Evolutionary conservation across 2,888 invertebrate genomes (phyloP), one percentile per base, ranked within the genome.

Genomic region (Anarsia innoxiella): DNA sequence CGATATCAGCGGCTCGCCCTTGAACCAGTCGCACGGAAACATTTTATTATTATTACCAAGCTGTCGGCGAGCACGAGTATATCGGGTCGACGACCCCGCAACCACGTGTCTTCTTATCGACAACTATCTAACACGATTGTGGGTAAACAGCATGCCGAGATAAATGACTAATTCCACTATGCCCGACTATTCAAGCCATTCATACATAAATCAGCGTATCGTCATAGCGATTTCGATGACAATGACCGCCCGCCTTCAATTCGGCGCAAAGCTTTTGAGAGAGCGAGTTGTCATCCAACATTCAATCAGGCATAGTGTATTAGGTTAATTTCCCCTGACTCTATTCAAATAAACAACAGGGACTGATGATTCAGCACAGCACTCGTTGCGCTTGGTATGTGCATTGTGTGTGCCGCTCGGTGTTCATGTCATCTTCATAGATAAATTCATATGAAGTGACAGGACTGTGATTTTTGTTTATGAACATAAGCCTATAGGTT

Each of bases 11-110:
- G 83, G 77, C 67, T 80, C 84, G 84, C 84, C 84, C 84, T 84
- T 84, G 84, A 84, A 83, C 84, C 84, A 84, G 78, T 83, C 83
- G 82, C 82, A 82, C 83, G 84, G 83, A 83, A 84, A 84, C 83
- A 82, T 84, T 84, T 84, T 83, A 84, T 84, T 84, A 84, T 84
- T 83, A 84, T 83, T 84, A 84, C 80, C 74, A 70, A 79, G 82
- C 82, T 82, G 80, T 82, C 83, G 83, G 83, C 79, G 82, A 76
- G 77, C 80, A 74, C 78, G 80, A 82, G 83, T 80, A 76, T 72
- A 73, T 74, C 74, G 79, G 83, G 83, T 83, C 84, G 78, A 55
- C 83, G 83, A 84, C 79, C 84, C 61, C 80, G 65, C 62, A 66
- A 76, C 83, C 84, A 84, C 84, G 84, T 83, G 84, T 80, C 82